Conservation (phyloP, 1,140 invertebrate genomes). For the Asobara japonica region DNA sequence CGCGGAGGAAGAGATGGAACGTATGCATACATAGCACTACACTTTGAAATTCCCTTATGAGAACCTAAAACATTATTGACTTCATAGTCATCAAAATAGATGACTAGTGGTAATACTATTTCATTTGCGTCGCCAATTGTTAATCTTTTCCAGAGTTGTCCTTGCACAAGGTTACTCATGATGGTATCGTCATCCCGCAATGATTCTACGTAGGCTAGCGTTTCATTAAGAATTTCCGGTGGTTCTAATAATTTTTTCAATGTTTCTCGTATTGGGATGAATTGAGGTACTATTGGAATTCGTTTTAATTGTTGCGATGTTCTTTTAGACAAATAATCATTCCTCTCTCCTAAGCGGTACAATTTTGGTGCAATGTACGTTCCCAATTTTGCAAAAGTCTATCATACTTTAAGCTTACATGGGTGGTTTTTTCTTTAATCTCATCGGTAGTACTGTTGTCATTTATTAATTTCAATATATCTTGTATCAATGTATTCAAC, state of each 20-base stretch:
- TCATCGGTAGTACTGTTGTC: too few relatives aligned
- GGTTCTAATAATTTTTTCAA: constrained; percentile 36
- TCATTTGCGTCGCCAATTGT: constrained; percentile 5
- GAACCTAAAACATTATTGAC: constrained; percentile 21
- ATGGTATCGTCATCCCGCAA: not conserved
- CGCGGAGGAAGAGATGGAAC: constrained; percentile 43
- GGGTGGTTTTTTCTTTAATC: not conserved
- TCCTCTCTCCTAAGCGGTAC: too few relatives aligned
- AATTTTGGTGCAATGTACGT: too few relatives aligned
- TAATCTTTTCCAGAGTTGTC: constrained; percentile 5
- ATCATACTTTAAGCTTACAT: too few relatives aligned
- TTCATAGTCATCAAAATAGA: constrained; percentile 35
- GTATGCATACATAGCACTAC: not conserved
- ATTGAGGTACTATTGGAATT: constrained; percentile 19
- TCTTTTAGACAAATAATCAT: constrained; percentile 31
- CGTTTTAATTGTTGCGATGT: not conserved
- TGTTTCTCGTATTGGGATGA: constrained; percentile 33
- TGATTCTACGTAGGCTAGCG: constrained; percentile 15
- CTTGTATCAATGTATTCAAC: too few relatives aligned
- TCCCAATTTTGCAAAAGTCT: too few relatives aligned
- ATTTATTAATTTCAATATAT: too few relatives aligned
- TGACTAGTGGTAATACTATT: constrained; percentile 23
- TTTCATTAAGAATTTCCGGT: constrained; percentile 24
- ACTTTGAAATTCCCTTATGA: not conserved
- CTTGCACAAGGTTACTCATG: constrained; percentile 33